phyloP scores from a whole-genome alignment of 53 echinoderm and acorn worm genomes.

The Actinopyga echinites region DNA sequence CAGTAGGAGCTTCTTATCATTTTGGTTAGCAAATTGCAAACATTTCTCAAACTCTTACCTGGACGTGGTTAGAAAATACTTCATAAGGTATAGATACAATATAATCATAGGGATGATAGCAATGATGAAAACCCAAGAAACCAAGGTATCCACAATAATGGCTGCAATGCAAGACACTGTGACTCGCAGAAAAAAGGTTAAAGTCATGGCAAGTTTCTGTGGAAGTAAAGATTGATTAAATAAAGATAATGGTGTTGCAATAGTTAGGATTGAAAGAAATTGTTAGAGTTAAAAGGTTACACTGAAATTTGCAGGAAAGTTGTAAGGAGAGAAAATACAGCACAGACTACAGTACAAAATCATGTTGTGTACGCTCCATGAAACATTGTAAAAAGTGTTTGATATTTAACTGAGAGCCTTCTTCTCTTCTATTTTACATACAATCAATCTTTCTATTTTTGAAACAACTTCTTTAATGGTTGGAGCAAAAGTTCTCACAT shows the following conservation, averaged over 20 bases:
- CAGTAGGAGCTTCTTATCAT: too few species aligned
- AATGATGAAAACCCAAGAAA: constrained; percentile 84
- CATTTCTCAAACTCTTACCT: constrained; percentile 52
- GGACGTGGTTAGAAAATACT: constrained; percentile 74
- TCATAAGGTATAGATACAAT: constrained; percentile 80
- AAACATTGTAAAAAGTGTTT: too few species aligned
- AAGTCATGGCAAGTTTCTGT: constrained; percentile 62
- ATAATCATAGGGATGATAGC: constrained; percentile 78
- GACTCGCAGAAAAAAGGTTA: constrained; percentile 63
- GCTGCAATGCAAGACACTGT: constrained; percentile 61
- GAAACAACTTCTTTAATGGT: too few species aligned
- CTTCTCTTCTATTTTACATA: too few species aligned
- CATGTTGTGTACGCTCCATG: too few species aligned
- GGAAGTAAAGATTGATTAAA: neutral
- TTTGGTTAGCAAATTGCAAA: neutral
- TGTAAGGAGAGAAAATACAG: neutral
- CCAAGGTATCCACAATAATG: constrained; percentile 68
- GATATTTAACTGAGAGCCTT: too few species aligned
- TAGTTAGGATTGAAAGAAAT: neutral
- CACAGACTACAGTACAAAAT: too few species aligned
- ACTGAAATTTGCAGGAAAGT: neutral
- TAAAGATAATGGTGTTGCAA: too few species aligned
- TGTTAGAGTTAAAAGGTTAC: neutral
- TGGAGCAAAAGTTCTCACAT: too few species aligned
- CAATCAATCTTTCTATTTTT: too few species aligned